Evolutionary conservation across 2,888 invertebrate genomes (phyloP), one percentile per base, ranked within the genome.

Genomic region (Caenorhabditis macrosperma): DNA sequence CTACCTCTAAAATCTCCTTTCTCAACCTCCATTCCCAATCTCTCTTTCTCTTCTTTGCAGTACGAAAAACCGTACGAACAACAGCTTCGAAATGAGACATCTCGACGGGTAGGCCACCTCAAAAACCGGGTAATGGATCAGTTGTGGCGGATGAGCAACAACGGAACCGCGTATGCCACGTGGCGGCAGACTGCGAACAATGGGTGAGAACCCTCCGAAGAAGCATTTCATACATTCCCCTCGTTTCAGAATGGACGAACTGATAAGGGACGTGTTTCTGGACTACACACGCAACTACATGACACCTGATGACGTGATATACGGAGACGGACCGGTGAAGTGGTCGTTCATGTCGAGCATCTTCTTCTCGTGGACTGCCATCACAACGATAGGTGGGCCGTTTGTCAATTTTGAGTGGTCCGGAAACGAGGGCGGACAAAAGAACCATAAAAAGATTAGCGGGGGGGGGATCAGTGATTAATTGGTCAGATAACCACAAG

Each of bases 301-400:
- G 88, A 87, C 87, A n/a, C 88, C 89, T 26, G 88, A 87, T 15
- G 89, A 90, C 66, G 83, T 88, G 48, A 89, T 89, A 59, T 86
- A 86, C 50, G 90, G 90, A 30, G 84, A 83, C 64, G 88, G 88
- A 50, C 87, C 86, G 6, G 78, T 85, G 55, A 90, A 89, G 80
- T 90, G 90, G 90, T 88, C 87, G 22, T 90, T 90, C 79, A 86
- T 87, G 38, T 84, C 89, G 22, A 86, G 86, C 69, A 85, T 90
- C 10, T 90, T 90, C 85, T 90, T 90, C 78, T 89, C 90, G 6
- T 90, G 88, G 88, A 90, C 90, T 12, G 89, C 90, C 22, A 90
- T 91, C 69, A 90, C 90, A 9, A 91, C 90, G 17, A 90, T 90
- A 33, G 90, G 90, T 88, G 35, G 24, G 75, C n/a, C 4, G 1